Evolutionary conservation across 2,113 vertebrate genomes (phyloP).

Genomic region (Noctilio leporinus): DNA sequence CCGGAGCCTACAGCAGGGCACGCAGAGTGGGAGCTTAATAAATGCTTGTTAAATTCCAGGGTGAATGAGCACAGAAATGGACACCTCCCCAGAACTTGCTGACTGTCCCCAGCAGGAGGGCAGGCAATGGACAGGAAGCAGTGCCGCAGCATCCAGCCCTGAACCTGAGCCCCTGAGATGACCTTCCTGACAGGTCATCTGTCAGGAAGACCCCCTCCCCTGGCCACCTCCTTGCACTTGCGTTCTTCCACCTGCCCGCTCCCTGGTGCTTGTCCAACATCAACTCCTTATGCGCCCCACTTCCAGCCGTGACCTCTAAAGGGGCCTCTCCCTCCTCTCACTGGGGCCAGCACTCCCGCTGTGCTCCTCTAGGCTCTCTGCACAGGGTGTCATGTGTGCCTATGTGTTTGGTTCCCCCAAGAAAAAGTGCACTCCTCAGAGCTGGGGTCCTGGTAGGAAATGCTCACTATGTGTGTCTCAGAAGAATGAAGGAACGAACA

Average conservation of each 20-base stretch:
- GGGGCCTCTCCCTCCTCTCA: neutral
- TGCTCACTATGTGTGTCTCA: neutral
- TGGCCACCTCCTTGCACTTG: fast-evolving
- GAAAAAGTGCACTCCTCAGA: neutral
- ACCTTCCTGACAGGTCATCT: neutral
- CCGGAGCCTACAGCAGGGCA: neutral
- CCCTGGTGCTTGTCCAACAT: neutral
- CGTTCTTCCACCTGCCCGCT: neutral
- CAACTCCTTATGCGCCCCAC: neutral
- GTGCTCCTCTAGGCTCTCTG: neutral
- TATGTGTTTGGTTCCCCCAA: neutral
- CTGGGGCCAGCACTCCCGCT: no score
- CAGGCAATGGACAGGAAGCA: neutral
- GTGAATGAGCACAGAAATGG: neutral
- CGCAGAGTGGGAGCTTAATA: neutral
- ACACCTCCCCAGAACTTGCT: neutral
- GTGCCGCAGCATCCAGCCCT: neutral
- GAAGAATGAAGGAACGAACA: neutral
- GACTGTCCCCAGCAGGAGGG: neutral
- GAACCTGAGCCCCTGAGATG: neutral
- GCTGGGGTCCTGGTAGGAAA: neutral
- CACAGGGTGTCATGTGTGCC: neutral
- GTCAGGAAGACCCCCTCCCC: no score
- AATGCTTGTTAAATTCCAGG: neutral
- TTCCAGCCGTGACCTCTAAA: neutral